Conservation (phyloP, 2,113 vertebrate genomes). For the Indicator maculatus region DNA sequence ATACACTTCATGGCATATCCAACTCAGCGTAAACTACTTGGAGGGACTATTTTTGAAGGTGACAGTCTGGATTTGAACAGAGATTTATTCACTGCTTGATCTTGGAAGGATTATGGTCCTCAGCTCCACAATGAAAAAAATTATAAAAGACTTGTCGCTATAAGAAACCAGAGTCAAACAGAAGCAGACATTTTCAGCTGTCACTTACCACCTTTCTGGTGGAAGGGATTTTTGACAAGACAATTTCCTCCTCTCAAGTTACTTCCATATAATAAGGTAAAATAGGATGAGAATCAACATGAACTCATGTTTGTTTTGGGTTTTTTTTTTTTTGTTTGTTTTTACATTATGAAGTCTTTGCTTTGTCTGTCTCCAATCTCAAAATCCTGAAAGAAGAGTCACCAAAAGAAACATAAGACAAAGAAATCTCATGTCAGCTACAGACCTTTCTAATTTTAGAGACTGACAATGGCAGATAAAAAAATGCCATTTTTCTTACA, state of each 20-base stretch:
- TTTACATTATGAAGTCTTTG: not conserved
- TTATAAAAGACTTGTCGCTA: not conserved
- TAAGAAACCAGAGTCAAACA: not conserved
- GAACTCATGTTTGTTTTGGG: not conserved
- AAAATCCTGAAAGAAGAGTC: not conserved
- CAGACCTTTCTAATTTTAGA: not conserved
- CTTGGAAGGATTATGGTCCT: slow-evolving; percentile 50
- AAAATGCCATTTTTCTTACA: not conserved
- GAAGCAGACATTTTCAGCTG: not conserved
- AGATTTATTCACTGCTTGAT: slow-evolving; percentile 21
- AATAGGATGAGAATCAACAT: not conserved
- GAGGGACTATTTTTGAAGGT: slow-evolving; percentile 22
- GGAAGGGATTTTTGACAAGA: not conserved
- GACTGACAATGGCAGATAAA: not conserved
- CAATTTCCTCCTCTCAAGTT: not conserved
- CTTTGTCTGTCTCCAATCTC: not conserved
- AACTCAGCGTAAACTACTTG: not conserved
- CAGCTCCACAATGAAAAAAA: slow-evolving; percentile 21
- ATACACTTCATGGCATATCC: not conserved
- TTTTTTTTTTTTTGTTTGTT: no score
- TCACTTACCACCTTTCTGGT: not conserved
- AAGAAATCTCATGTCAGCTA: not conserved
- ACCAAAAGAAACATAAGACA: not conserved
- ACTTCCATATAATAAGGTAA: not conserved
- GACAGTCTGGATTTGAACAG: not conserved